Percentiles rank a stretch among this genome's conserved stretches.
These are phyloP conservation scores for Drosophila pseudoananassae DNA, from an alignment of 1,140 invertebrate species.

Conservation along the genomic window DNA sequence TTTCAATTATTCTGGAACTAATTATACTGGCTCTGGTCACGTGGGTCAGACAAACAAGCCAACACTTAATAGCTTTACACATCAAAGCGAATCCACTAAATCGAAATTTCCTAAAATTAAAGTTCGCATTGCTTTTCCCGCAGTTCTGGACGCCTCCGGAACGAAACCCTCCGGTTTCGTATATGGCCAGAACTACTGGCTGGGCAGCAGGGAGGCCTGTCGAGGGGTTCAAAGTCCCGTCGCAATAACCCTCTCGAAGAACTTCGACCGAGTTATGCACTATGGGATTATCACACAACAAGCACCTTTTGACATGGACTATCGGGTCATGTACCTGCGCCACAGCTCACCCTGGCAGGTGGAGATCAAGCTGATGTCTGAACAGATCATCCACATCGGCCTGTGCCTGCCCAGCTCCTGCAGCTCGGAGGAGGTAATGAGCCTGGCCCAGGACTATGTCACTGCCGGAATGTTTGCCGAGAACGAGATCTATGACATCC, in stretches of 20 bases:
- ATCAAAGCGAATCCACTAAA: background rate
- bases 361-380: constrained; percentile 82
- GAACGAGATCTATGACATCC: constrained; percentile 76
- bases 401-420: constrained; percentile 78
- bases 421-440: constrained; percentile 58
- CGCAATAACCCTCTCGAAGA: constrained; percentile 77
- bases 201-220: constrained; percentile 80
- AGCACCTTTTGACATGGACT: constrained; percentile 80
- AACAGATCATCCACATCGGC: constrained; percentile 81
- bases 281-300: constrained; percentile 72
- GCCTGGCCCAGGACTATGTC: constrained; percentile 65
- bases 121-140: background rate
- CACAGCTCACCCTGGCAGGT: constrained; percentile 83
- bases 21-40: background rate
- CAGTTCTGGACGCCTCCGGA: constrained; percentile 81
- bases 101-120: background rate
- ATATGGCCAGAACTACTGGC: constrained; percentile 83
- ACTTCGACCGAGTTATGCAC: constrained; percentile 80
- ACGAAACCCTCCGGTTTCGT: constrained; percentile 78
- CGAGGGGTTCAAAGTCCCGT: constrained; percentile 68
- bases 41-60: background rate
- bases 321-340: constrained; percentile 74
- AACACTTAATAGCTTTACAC: background rate
- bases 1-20: background rate
- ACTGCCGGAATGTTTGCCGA: constrained; percentile 61